phyloP scores from a whole-genome alignment of 1,140 invertebrate genomes.

The Drosophila sturtevanti region DNA sequence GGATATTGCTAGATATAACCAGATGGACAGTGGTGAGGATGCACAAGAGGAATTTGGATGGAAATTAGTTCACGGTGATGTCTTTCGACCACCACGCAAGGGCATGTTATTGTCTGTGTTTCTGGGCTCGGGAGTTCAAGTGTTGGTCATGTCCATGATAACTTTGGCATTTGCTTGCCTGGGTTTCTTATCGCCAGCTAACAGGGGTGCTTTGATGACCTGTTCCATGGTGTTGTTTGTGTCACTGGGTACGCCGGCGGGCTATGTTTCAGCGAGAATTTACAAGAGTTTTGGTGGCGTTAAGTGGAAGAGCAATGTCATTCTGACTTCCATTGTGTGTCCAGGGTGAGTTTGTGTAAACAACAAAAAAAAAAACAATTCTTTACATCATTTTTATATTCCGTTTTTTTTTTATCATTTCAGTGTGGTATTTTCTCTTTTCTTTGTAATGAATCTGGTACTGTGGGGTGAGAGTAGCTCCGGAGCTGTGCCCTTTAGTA shows the following conservation, averaged over 20 bases:
- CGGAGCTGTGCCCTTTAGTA: slow-evolving; percentile 98
- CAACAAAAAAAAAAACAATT: no score
- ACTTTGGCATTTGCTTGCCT: slow-evolving; percentile 97
- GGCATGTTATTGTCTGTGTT: slow-evolving; percentile 98
- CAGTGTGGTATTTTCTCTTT: slow-evolving; percentile 96
- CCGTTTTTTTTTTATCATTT: slow-evolving; percentile 62
- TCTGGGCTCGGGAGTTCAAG: slow-evolving; percentile 97
- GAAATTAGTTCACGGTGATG: slow-evolving; percentile 98
- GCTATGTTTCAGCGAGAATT: slow-evolving; percentile 97
- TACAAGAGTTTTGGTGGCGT: slow-evolving; percentile 99
- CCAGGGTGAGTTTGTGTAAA: slow-evolving; percentile 93
- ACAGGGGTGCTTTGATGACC: slow-evolving; percentile 99
- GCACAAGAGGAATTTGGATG: slow-evolving; percentile 99
- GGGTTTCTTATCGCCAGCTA: slow-evolving; percentile 98
- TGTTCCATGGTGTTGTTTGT: slow-evolving; percentile 98
- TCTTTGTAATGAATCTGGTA: slow-evolving; percentile 98
- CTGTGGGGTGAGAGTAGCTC: slow-evolving; percentile 97
- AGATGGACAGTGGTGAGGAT: slow-evolving; percentile 97
- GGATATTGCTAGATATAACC: slow-evolving; percentile 99
- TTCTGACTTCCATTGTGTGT: slow-evolving; percentile 97
- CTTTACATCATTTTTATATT: slow-evolving; percentile 8
- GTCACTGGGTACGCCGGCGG: slow-evolving; percentile 96
- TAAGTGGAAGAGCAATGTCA: slow-evolving; percentile 99
- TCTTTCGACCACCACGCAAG: slow-evolving; percentile 97
- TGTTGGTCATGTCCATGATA: slow-evolving; percentile 90